phyloP scores from a whole-genome alignment of 2,113 vertebrate species.

The Urocitellus parryii region DNA sequence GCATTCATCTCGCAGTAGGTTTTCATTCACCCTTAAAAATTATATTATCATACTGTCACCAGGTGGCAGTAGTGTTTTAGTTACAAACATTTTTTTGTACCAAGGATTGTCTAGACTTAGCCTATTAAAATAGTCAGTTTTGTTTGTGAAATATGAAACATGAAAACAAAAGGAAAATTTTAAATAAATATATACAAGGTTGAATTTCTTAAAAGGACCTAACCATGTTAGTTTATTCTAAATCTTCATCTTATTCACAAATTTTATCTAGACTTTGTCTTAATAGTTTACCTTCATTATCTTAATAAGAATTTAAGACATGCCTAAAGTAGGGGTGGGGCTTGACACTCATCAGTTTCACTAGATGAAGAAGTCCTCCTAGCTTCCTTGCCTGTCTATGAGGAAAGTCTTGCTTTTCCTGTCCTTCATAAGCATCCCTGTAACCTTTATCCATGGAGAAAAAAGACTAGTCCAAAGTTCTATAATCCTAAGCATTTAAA shows the following conservation, averaged over 20 bases:
- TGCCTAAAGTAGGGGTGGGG: not conserved
- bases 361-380: not conserved
- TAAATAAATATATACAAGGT: slow-evolving; percentile 49
- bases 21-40: slow-evolving; percentile 44
- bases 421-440: slow-evolving; percentile 31
- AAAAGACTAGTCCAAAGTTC: slow-evolving; percentile 29
- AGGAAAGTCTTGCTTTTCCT: slow-evolving; percentile 23
- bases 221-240: not conserved
- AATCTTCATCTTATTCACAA: slow-evolving; percentile 4
- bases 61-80: slow-evolving; percentile 50
- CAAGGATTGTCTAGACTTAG: not conserved
- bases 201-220: slow-evolving; percentile 32
- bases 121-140: not conserved
- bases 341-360: not conserved
- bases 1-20: not conserved
- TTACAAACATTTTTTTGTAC: not conserved
- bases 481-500: not conserved
- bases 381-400: not conserved
- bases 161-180: not conserved
- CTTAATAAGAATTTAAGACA: slow-evolving; percentile 4
- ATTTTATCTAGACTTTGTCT: not conserved
- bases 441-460: not conserved
- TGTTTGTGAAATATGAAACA: slow-evolving; percentile 6
- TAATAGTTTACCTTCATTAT: not conserved
- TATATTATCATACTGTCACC: not conserved